phyloP scores from a whole-genome alignment of 2,888 invertebrate genomes.

The Diadromus collaris region DNA sequence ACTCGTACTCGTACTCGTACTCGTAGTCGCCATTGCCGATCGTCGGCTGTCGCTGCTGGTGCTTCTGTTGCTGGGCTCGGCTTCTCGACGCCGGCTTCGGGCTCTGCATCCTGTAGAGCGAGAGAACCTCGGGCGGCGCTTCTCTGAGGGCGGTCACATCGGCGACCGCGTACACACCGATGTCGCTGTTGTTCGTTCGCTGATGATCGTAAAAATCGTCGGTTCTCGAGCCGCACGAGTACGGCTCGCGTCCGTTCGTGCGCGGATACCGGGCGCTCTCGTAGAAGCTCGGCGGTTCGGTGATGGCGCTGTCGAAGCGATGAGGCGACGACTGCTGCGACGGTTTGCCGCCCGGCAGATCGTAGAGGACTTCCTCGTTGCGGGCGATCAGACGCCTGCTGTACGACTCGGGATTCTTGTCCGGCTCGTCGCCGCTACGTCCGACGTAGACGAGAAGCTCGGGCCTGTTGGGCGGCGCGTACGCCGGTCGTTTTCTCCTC shows the following conservation, averaged over 20 bases:
- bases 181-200: constrained; percentile 56
- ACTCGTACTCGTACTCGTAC: no score
- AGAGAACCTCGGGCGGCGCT: constrained; percentile 74
- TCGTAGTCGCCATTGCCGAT: constrained; percentile 63
- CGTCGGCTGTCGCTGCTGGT: constrained; percentile 43
- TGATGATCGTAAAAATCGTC: constrained; percentile 42
- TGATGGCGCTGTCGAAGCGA: constrained; percentile 31
- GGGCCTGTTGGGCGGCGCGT: constrained; percentile 75
- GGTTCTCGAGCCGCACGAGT: constrained; percentile 17
- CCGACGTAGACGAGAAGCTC: constrained; percentile 78
- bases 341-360: constrained; percentile 67
- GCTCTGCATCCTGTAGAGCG: constrained; percentile 74
- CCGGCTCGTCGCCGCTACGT: constrained; percentile 71
- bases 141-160: constrained; percentile 76
- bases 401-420: constrained; percentile 75
- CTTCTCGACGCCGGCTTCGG: constrained; percentile 56
- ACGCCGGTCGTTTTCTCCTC: constrained; percentile 74
- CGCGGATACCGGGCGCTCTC: constrained; percentile 72
- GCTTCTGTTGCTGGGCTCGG: constrained; percentile 9
- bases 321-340: constrained; percentile 33
- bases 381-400: constrained; percentile 73
- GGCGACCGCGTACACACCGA: constrained; percentile 77
- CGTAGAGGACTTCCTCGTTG: constrained; percentile 76
- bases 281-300: constrained; percentile 70
- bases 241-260: constrained; percentile 31